Evolutionary conservation across 2,888 invertebrate species (phyloP).

Genomic region (Platycheirus rosarum): DNA sequence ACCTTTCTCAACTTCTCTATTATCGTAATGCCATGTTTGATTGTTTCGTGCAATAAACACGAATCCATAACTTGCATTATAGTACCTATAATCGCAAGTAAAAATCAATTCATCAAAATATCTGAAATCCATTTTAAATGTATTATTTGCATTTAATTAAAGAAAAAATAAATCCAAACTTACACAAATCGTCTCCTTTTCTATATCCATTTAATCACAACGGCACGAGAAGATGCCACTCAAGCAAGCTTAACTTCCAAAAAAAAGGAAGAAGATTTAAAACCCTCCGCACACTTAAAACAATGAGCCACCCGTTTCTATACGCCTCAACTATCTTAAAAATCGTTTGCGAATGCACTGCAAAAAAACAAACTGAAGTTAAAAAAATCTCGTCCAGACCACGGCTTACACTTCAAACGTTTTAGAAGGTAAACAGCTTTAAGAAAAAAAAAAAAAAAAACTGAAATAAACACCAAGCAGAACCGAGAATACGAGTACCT

Average conservation of each 20-base stretch:
- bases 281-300: slow-evolving; percentile 13
- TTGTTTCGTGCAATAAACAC: too few relatives aligned
- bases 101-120: too few relatives aligned
- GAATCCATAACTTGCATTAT: too few relatives aligned
- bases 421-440: slow-evolving; percentile 67
- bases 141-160: slow-evolving; percentile 16
- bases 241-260: slow-evolving; percentile 32
- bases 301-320: too few relatives aligned
- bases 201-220: slow-evolving; percentile 63
- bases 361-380: slow-evolving; percentile 18
- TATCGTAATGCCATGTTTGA: too few relatives aligned
- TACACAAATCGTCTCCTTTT: slow-evolving; percentile 55
- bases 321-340: slow-evolving; percentile 29
- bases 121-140: too few relatives aligned
- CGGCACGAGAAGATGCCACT: slow-evolving; percentile 39
- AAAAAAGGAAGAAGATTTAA: not conserved
- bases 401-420: slow-evolving; percentile 64
- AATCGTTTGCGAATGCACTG: slow-evolving; percentile 33
- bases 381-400: slow-evolving; percentile 61
- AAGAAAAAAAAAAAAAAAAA: slow-evolving; percentile 28
- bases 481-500: slow-evolving; percentile 1
- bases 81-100: too few relatives aligned
- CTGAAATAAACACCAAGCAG: slow-evolving; percentile 58
- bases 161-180: slow-evolving; percentile 42
- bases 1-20: too few relatives aligned